Conservation (phyloP, 92 coral and sea anemone species). For the Siderastrea siderea region DNA sequence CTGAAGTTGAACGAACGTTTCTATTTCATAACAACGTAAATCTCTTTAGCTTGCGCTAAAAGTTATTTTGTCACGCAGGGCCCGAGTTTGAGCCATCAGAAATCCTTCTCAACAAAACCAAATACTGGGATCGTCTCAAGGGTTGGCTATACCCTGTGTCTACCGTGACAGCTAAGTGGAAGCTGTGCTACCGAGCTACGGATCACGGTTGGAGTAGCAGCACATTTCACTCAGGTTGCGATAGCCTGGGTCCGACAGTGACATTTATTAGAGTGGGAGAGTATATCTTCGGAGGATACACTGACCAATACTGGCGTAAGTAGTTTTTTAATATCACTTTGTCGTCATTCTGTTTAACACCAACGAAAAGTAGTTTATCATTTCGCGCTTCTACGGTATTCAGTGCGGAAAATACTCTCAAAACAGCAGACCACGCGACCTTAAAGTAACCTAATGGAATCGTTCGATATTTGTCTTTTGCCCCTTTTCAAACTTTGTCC, state of each 20-base stretch:
- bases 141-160: constrained; percentile 82
- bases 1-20: no score
- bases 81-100: constrained; percentile 67
- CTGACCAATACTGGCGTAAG: constrained; percentile 84
- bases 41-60: no score
- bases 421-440: no score
- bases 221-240: constrained; percentile 78
- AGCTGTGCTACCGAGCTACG: constrained; percentile 65
- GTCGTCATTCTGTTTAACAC: no score
- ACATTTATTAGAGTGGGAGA: constrained; percentile 70
- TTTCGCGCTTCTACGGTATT: no score
- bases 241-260: constrained; percentile 66
- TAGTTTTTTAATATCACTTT: not conserved
- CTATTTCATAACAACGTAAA: no score
- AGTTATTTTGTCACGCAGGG: not conserved
- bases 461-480: no score
- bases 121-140: constrained; percentile 68
- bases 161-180: constrained; percentile 68
- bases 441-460: no score
- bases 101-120: constrained; percentile 56
- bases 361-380: no score
- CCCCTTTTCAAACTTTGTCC: no score
- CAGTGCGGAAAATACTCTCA: no score
- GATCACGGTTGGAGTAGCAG: constrained; percentile 74
- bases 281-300: constrained; percentile 84